These are phyloP conservation scores for Listronotus bonariensis DNA, from an alignment of 1,140 invertebrate genomes.

Conservation along the genomic window DNA sequence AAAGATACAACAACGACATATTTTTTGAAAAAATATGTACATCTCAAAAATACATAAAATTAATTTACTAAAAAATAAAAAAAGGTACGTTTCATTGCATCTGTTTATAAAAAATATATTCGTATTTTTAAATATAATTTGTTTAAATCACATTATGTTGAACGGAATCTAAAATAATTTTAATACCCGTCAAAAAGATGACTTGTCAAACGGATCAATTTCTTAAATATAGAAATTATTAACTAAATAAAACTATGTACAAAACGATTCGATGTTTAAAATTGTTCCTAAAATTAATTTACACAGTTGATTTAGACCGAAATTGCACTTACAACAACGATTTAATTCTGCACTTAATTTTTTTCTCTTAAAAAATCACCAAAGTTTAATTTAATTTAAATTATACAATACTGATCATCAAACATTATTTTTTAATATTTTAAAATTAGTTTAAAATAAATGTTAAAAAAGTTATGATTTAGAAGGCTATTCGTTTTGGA, in stretches of 20 bases:
- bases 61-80: conserved; percentile 41
- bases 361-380: too few relatives aligned
- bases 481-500: too few relatives aligned
- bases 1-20: conserved; percentile 47
- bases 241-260: conserved; percentile 6
- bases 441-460: too few relatives aligned
- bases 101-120: conserved; percentile 40
- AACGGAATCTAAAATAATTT: conserved; percentile 37
- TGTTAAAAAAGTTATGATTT: too few relatives aligned
- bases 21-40: conserved; percentile 46
- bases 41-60: conserved; percentile 25
- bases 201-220: background rate
- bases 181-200: conserved; percentile 28
- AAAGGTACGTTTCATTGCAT: conserved; percentile 46
- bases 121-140: conserved; percentile 43
- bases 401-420: too few relatives aligned
- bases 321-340: too few relatives aligned
- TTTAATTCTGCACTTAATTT: too few relatives aligned
- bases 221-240: background rate
- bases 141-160: conserved; percentile 37
- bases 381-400: too few relatives aligned
- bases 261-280: conserved; percentile 1
- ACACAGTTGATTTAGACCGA: too few relatives aligned
- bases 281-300: background rate
- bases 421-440: too few relatives aligned